These are phyloP conservation scores for Craterocephalus amniculus DNA, from an alignment of 2,797 vertebrate genomes.

Conservation along the genomic window DNA sequence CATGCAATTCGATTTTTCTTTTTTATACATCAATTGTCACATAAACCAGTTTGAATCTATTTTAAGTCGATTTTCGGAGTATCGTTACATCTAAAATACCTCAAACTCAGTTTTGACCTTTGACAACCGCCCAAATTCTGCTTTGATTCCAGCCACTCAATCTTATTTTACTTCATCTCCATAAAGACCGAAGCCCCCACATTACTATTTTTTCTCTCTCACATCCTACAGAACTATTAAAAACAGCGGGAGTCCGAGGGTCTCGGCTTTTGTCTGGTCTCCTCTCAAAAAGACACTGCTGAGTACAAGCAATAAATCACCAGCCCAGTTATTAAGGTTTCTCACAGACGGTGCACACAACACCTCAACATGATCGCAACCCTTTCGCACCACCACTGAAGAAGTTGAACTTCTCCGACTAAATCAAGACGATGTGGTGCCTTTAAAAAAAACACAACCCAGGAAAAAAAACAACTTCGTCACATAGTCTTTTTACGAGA, in stretches of 20 bases:
- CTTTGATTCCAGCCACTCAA: conserved; percentile 43
- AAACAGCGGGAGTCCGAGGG: conserved; percentile 71
- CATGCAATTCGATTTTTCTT: too few species aligned
- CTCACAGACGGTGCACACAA: conserved; percentile 48
- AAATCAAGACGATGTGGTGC: background rate
- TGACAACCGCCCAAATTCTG: conserved; percentile 3
- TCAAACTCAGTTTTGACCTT: background rate
- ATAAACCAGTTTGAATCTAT: too few species aligned
- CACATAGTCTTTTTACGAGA: conserved; percentile 3
- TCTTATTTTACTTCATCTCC: conserved; percentile 45
- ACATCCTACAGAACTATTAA: conserved; percentile 81
- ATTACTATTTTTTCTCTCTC: conserved; percentile 36
- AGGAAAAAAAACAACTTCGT: too few species aligned
- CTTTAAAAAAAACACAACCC: background rate
- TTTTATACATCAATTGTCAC: too few species aligned
- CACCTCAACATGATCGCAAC: conserved; percentile 12
- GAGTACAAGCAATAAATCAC: conserved; percentile 80
- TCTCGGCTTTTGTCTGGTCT: conserved; percentile 68
- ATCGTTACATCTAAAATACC: too few species aligned
- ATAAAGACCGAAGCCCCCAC: conserved; percentile 48
- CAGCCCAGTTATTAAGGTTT: conserved; percentile 74
- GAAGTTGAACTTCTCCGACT: background rate
- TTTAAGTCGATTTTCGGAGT: too few species aligned
- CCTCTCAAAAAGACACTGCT: conserved; percentile 73
- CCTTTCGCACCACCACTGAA: background rate